phyloP scores from a whole-genome alignment of 2,888 invertebrate genomes.

The Andrena fulva region DNA sequence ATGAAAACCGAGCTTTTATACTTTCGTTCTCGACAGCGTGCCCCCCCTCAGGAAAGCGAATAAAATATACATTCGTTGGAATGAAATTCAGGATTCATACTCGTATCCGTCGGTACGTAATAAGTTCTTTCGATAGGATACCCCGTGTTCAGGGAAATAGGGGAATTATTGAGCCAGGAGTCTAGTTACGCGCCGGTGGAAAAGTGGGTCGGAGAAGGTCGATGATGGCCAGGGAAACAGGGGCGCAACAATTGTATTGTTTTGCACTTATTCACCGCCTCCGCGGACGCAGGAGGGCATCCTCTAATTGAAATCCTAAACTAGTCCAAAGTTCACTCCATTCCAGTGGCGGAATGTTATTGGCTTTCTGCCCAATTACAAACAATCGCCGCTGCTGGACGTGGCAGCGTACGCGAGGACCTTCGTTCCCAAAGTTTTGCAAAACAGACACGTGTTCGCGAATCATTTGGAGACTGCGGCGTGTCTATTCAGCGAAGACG shows the following conservation, averaged over 20 bases:
- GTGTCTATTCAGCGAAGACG: no score
- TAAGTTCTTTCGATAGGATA: background rate
- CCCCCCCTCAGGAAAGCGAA: background rate
- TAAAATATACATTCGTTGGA: background rate
- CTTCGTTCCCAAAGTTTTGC: constrained; percentile 21
- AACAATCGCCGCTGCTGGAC: constrained; percentile 49
- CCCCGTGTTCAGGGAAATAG: no score
- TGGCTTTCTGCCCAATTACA: constrained; percentile 67
- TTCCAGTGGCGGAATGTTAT: constrained; percentile 62
- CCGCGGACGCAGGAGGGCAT: constrained; percentile 29
- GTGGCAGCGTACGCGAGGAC: constrained; percentile 38
- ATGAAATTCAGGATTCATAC: background rate
- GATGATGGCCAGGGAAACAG: constrained; percentile 15
- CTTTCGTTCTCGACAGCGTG: background rate
- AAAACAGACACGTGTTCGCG: background rate
- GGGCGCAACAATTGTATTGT: constrained; percentile 46
- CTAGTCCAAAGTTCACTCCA: constrained; percentile 61
- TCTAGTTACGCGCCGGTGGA: background rate
- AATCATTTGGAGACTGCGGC: background rate
- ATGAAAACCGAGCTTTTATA: background rate
- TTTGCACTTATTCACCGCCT: constrained; percentile 48
- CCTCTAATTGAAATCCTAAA: constrained; percentile 52
- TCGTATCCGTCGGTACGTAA: background rate
- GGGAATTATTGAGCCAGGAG: background rate
- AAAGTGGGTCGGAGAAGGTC: constrained; percentile 26